Evolutionary conservation across 1,140 invertebrate species (phyloP).

Genomic region (Panagrolaimus sp.): DNA sequence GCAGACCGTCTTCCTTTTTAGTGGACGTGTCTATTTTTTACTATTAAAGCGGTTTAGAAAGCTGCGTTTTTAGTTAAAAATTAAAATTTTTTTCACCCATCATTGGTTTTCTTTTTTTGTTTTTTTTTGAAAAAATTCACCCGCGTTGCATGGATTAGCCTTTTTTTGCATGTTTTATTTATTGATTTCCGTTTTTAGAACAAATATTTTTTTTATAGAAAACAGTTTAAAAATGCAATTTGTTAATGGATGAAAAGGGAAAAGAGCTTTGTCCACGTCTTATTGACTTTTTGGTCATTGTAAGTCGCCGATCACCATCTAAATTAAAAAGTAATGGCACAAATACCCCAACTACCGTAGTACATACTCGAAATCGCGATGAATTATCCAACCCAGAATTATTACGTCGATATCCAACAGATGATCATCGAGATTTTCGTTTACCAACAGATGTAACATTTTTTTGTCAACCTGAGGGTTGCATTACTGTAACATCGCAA

Average conservation of each 20-base stretch:
- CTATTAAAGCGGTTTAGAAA: too few species aligned
- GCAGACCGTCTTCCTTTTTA: too few species aligned
- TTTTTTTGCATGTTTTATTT: neutral
- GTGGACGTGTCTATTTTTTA: too few species aligned
- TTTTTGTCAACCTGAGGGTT: slow-evolving; percentile 99
- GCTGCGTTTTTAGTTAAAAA: neutral
- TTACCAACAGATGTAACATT: slow-evolving; percentile 94
- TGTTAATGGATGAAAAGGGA: slow-evolving; percentile 49
- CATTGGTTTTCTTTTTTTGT: neutral
- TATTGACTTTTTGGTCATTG: slow-evolving; percentile 88
- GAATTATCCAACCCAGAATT: slow-evolving; percentile 73
- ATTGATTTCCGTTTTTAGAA: neutral
- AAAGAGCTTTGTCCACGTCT: slow-evolving; percentile 64
- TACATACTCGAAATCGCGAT: slow-evolving; percentile 23
- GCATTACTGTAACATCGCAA: slow-evolving; percentile 65
- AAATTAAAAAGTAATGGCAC: slow-evolving; percentile 5
- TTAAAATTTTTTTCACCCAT: neutral
- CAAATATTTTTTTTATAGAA: neutral
- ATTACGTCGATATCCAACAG: slow-evolving; percentile 86
- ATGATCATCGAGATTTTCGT: slow-evolving; percentile 91
- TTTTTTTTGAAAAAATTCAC: neutral
- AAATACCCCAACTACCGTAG: slow-evolving; percentile 12
- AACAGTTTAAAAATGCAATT: neutral
- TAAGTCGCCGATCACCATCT: slow-evolving; percentile 71
- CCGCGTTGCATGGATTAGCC: neutral